Evolutionary conservation across 2,113 vertebrate genomes (phyloP).

Genomic region (Dipodomys ordii): DNA sequence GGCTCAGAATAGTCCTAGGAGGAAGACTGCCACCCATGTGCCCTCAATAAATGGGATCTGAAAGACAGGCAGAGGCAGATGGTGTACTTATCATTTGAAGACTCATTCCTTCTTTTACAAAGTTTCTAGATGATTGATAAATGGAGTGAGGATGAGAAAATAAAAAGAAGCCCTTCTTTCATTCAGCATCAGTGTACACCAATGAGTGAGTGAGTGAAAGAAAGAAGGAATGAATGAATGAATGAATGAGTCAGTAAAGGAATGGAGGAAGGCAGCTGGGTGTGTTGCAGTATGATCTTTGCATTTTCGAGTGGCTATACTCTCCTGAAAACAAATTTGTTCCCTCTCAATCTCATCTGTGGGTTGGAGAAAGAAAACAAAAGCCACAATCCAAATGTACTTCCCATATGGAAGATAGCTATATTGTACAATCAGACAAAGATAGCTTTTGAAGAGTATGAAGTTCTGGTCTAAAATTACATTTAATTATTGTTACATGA

Average conservation of each 20-base stretch:
- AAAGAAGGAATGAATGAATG: not conserved
- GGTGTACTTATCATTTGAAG: not conserved
- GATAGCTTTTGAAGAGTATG: slow-evolving; percentile 65
- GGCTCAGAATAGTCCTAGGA: not conserved
- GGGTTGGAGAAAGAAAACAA: not conserved
- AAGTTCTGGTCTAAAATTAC: slow-evolving; percentile 79
- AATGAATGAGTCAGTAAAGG: not conserved
- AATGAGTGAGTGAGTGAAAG: not conserved
- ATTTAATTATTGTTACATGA: slow-evolving; percentile 80
- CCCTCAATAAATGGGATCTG: not conserved
- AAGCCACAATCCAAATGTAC: not conserved
- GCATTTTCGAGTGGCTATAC: not conserved
- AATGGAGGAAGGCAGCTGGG: not conserved
- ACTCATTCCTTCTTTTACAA: not conserved
- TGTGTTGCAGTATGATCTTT: not conserved
- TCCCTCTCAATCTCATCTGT: not conserved
- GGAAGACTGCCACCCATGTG: not conserved
- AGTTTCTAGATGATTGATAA: not conserved
- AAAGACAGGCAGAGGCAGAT: not conserved
- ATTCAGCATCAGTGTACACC: not conserved
- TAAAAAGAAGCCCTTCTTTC: not conserved
- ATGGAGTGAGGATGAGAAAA: not conserved
- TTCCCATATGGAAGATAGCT: slow-evolving; percentile 62
- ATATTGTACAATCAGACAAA: slow-evolving; percentile 62
- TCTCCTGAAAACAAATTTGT: not conserved